Conservation (phyloP, 2,113 vertebrate species). For the Seriola dumerili region DNA sequence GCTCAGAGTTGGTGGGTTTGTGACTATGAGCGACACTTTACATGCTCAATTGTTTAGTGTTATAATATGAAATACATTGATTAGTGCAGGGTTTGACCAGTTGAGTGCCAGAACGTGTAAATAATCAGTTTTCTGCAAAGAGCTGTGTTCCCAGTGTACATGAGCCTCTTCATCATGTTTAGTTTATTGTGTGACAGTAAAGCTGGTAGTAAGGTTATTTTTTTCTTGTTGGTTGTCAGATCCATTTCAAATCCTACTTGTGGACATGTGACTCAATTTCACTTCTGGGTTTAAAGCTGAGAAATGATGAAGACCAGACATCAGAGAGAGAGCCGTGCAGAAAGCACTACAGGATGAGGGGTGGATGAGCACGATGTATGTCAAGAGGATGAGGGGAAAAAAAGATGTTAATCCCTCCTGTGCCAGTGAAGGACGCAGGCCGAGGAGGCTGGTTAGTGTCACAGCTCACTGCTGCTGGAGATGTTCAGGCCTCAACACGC, state of each 20-base stretch:
- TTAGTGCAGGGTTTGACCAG: no score
- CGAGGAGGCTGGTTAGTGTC: conserved; percentile 39
- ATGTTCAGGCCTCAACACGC: not conserved
- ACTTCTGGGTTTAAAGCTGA: not conserved
- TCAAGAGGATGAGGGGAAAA: conserved; percentile 12
- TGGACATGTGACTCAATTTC: not conserved
- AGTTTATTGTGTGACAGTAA: not conserved
- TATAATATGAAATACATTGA: no score
- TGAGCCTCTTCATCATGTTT: no score
- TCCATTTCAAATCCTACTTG: not conserved
- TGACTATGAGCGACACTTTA: no score
- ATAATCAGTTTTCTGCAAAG: no score
- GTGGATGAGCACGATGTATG: conserved; percentile 7
- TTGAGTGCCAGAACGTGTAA: no score
- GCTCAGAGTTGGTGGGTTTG: no score
- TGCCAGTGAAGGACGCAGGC: conserved; percentile 21
- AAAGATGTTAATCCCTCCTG: conserved; percentile 44
- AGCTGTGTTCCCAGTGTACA: no score
- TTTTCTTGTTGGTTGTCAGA: not conserved
- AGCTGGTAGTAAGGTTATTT: not conserved
- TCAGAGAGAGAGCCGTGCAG: not conserved
- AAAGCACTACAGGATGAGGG: conserved; percentile 12
- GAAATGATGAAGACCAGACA: not conserved
- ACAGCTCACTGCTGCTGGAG: not conserved
- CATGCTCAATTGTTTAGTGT: no score